These are phyloP conservation scores for Trichacis sp. DNA, from an alignment of 2,888 invertebrate genomes.

Conservation along the genomic window DNA sequence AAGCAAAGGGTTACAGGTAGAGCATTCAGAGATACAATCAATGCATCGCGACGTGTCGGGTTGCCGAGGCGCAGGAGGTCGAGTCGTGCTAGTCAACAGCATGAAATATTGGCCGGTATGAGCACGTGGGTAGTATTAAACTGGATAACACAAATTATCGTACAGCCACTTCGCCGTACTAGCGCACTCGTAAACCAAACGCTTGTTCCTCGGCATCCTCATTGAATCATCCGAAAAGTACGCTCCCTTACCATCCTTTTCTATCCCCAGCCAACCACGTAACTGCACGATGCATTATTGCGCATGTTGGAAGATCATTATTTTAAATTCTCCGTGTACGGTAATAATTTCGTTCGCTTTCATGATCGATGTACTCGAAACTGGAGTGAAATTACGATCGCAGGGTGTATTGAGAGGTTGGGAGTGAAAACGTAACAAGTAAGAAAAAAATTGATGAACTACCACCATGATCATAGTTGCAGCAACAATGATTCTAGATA, in stretches of 20 bases:
- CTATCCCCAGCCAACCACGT: background rate
- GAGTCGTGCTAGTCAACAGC: constrained; percentile 30
- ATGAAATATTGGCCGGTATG: constrained; percentile 50
- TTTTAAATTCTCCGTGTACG: background rate
- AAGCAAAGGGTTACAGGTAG: constrained; percentile 29
- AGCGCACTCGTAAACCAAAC: constrained; percentile 39
- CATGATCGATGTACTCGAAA: no score
- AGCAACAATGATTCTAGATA: no score
- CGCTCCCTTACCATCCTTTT: constrained; percentile 3
- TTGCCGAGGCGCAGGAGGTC: constrained; percentile 31
- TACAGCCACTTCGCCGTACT: constrained; percentile 38
- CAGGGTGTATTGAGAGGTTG: no score
- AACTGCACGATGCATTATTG: background rate
- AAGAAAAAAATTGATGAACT: no score
- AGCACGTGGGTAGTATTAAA: constrained; percentile 44
- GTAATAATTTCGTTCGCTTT: no score
- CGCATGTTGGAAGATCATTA: background rate
- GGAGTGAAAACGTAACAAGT: no score
- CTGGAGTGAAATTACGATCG: no score
- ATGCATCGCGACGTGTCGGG: constrained; percentile 44
- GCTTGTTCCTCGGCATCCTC: constrained; percentile 11
- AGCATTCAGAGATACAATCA: constrained; percentile 49
- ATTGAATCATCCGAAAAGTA: constrained; percentile 10
- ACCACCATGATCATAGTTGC: no score
- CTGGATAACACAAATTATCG: constrained; percentile 56